These are phyloP conservation scores for Nomada fabriciana DNA, from an alignment of 2,888 invertebrate species.

Conservation along the genomic window DNA sequence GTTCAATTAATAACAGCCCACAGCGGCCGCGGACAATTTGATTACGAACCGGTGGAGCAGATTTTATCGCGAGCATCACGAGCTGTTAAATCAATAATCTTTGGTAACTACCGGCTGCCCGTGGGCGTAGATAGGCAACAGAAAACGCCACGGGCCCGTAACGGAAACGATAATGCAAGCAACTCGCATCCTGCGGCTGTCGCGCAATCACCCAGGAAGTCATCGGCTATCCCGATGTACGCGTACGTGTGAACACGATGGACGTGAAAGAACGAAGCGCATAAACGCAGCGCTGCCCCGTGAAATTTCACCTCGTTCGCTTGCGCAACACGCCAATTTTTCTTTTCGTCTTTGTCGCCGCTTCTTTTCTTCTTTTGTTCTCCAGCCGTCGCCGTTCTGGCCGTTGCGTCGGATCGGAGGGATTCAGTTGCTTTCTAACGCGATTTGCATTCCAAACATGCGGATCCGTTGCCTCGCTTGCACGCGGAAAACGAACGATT, in stretches of 20 bases:
- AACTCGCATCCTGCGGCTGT: constrained; percentile 68
- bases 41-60: constrained; percentile 9
- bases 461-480: background rate
- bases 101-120: constrained; percentile 29
- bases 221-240: constrained; percentile 66
- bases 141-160: constrained; percentile 58
- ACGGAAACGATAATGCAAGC: constrained; percentile 77
- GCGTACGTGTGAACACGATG: constrained; percentile 48
- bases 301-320: constrained; percentile 66
- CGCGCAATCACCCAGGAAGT: constrained; percentile 76
- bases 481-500: constrained; percentile 19
- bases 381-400: background rate
- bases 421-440: constrained; percentile 44
- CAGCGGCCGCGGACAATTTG: constrained; percentile 3
- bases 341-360: constrained; percentile 31
- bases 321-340: constrained; percentile 56
- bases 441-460: constrained; percentile 46
- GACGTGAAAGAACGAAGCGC: constrained; percentile 29
- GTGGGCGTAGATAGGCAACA: constrained; percentile 41
- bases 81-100: constrained; percentile 56
- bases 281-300: constrained; percentile 44
- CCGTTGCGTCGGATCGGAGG: constrained; percentile 19
- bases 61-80: constrained; percentile 14
- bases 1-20: constrained; percentile 4
- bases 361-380: background rate